A percentile compares a stretch with the other conserved stretches of the same genome.
Conservation (phyloP, 2,888 invertebrate genomes). For the Laothoe populi region DNA sequence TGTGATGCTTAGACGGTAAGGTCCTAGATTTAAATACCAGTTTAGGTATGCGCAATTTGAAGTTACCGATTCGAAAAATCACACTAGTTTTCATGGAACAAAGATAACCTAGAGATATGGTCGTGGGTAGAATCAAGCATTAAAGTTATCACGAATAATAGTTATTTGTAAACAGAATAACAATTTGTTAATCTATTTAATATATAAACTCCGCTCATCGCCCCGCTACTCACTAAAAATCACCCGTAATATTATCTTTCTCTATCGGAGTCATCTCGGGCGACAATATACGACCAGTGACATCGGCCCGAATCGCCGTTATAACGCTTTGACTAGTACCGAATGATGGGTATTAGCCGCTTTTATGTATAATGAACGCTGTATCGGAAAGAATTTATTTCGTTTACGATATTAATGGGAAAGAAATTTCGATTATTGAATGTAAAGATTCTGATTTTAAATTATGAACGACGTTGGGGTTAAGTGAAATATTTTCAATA, state of each 20-base stretch:
- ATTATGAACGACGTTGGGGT: constrained; percentile 10
- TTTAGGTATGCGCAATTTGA: too few species aligned
- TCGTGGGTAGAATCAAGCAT: too few species aligned
- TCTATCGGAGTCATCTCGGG: constrained; percentile 77
- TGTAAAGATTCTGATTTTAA: constrained; percentile 10
- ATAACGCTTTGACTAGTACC: constrained; percentile 74
- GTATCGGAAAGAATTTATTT: constrained; percentile 23
- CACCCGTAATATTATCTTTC: constrained; percentile 55
- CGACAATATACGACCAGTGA: constrained; percentile 83
- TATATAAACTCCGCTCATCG: constrained; percentile 41
- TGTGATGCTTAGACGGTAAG: too few species aligned
- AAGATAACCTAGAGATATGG: too few species aligned
- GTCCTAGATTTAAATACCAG: too few species aligned
- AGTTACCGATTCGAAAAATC: too few species aligned
- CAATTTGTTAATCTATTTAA: too few species aligned
- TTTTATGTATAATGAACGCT: constrained; percentile 40
- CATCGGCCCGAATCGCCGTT: constrained; percentile 69
- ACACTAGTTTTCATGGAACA: too few species aligned
- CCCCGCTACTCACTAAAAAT: constrained; percentile 45
- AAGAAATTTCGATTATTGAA: constrained; percentile 1
- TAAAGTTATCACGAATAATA: too few species aligned
- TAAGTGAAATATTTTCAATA: background rate
- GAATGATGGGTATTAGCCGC: constrained; percentile 64
- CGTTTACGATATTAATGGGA: constrained; percentile 14
- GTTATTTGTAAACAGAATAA: too few species aligned